Base-by-base conservation (phyloP, 2,888 invertebrate genomes). In the Tetrapedia diversipes region DNA sequence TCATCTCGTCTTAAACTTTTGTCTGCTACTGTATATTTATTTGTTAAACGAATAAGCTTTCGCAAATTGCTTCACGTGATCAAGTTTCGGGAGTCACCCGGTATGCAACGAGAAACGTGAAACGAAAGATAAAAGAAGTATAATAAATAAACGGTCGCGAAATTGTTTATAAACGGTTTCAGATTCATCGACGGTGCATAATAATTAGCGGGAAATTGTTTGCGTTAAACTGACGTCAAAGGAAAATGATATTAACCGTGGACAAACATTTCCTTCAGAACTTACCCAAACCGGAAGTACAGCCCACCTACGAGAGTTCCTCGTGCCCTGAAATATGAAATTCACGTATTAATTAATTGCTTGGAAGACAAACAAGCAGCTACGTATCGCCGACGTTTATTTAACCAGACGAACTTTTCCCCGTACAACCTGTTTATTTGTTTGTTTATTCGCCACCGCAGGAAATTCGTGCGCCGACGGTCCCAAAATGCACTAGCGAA, bases 291-390 rank as follows among this genome's bases (percentile, higher is more conserved):
- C 2, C 8, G 14, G 8, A 24, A 4, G 27, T n/a, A 22, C 11
- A 29, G 0, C 10, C 19, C 11, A 1, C n/a, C n/a, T n/a, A n/a
- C n/a, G 10, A 14, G 4, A 0, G 2, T 1, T 0, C 10, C 27
- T 37, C n/a, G 4, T 14, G 0, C 10, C 34, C 24, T 45, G 45
- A 34, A 47, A 47, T 27, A 47, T 4, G 10, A 47, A 22, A 57
- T 37, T 19, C 19, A 19, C 29, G 11, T 14, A 45, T 66, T 29
- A 66, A 51, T 73, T 70, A 70, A 51, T 51, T 22, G 34, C 24
- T 1, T 3, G 2, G 1, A 41, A 47, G 56, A 29, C 4, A 39
- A 39, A 32, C 37, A 4, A 16, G 3, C 47, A 45, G 14, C 4
- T 34, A 3, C 29, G 57, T 43, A 19, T 16, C 24, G 3, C 4